Percentiles rank a stretch among this genome's conserved stretches.
Conservation (phyloP, 2,113 vertebrate genomes). For the Trematocara unimaculatum region DNA sequence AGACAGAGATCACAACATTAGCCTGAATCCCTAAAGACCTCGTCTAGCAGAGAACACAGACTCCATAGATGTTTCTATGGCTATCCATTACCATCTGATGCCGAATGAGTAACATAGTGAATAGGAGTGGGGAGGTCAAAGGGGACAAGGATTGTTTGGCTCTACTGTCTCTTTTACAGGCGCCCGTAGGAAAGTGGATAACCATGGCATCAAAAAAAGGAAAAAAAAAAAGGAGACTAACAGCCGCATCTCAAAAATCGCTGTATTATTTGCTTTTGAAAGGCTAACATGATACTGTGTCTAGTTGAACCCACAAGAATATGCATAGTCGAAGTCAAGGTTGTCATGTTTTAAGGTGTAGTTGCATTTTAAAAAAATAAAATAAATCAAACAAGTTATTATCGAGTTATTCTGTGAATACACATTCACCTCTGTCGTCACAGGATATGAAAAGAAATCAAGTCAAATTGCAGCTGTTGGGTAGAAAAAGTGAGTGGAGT, state of each 20-base stretch:
- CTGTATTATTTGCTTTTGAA: not conserved
- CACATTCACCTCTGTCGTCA: not conserved
- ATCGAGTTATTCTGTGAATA: not conserved
- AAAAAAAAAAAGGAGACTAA: not conserved
- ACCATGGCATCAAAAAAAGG: constrained; percentile 31
- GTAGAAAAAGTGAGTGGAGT: not conserved
- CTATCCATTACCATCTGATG: constrained; percentile 66
- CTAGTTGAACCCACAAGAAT: not conserved
- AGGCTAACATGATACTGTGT: constrained; percentile 36
- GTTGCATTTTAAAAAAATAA: not conserved
- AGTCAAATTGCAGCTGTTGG: not conserved
- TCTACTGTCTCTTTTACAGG: constrained; percentile 33
- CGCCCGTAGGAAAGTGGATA: constrained; percentile 16
- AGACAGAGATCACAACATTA: constrained; percentile 44
- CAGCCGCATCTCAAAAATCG: not conserved
- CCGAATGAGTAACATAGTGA: constrained; percentile 48
- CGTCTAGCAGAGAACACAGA: constrained; percentile 50
- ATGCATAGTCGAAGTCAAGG: not conserved
- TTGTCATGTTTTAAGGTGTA: not conserved
- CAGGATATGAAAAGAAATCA: not conserved
- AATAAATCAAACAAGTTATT: not conserved
- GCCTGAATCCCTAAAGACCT: constrained; percentile 47
- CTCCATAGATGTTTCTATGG: constrained; percentile 39
- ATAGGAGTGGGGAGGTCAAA: constrained; percentile 49
- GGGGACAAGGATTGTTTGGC: constrained; percentile 42